Evolutionary conservation across 2,888 invertebrate genomes (phyloP).

Genomic region (Meiosimyza platycephala): DNA sequence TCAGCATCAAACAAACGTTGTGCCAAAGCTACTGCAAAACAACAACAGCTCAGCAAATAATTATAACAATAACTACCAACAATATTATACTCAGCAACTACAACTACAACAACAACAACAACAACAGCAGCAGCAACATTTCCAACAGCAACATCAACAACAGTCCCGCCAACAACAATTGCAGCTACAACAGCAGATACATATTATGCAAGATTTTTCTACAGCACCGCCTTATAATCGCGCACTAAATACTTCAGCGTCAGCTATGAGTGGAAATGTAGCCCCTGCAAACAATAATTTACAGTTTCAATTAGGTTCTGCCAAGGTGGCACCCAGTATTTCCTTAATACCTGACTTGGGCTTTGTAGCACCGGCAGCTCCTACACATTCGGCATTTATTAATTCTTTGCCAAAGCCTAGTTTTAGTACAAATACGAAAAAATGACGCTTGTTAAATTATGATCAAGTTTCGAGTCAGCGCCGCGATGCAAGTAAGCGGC

Average conservation of each 20-base stretch:
- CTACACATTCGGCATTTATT: constrained; percentile 64
- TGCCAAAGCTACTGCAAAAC: constrained; percentile 47
- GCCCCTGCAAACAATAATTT: not conserved
- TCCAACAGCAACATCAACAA: constrained; percentile 45
- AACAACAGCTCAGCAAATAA: constrained; percentile 25
- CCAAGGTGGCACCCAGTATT: constrained; percentile 67
- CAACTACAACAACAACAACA: not conserved
- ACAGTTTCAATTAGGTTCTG: constrained; percentile 58
- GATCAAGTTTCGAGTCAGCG: constrained; percentile 40
- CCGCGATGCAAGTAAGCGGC: too few relatives aligned
- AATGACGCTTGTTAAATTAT: constrained; percentile 67
- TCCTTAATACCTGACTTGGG: constrained; percentile 71
- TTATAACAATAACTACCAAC: constrained; percentile 41
- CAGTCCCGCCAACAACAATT: constrained; percentile 45
- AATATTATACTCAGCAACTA: constrained; percentile 39
- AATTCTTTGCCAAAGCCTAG: constrained; percentile 62
- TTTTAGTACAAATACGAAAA: constrained; percentile 56
- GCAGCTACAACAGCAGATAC: constrained; percentile 56
- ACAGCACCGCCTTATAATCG: constrained; percentile 52
- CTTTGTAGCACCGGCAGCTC: constrained; percentile 68
- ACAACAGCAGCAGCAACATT: constrained; percentile 40
- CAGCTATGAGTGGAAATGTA: constrained; percentile 37
- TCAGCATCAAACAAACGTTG: constrained; percentile 55
- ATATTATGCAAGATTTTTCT: constrained; percentile 64
- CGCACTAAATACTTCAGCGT: constrained; percentile 37